Base-by-base conservation (phyloP, 2,888 invertebrate species). In the Strigamia crassipes region DNA sequence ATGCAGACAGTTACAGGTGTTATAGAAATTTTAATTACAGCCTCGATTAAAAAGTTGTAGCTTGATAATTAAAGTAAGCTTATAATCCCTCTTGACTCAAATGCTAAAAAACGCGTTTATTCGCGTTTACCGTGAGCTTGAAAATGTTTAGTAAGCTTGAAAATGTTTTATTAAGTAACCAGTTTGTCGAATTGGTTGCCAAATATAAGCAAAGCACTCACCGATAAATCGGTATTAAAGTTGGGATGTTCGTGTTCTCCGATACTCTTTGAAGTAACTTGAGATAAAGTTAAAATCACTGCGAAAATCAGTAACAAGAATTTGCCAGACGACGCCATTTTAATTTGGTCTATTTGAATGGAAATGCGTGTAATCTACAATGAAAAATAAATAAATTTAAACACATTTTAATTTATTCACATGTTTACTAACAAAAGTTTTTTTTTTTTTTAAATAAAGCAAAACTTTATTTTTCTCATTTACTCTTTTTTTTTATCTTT, bases 181-280 rank as follows among this genome's bases (percentile, higher is more conserved):
- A 46, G 15, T 46, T 10, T 46, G 42, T 46, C 10, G 4, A 46
- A 6, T 3, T 46, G 13, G 46, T 13, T 46, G 46, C 6, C 46
- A 46, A 73, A 15, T 21, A 38, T 18, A 15, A 13, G 73, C 2
- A 78, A 31, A 9, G 4, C 41, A 79, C 79, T 79, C 41, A 79
- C 79, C 34, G 41, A 41, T 41, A 79, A 79, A 46, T 79, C 79
- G 15, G 79, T 21, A 41, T 41, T 41, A 41, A 79, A 79, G 79
- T 79, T 79, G 41, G 79, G 46, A 41, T 78, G 34, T 42, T 79
- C 79, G 42, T 38, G 42, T 46, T 79, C 79, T 42, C 79, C 79
- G 15, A 79, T 79, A 46, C 79, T 46, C 23, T 79, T 79, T 12
- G 41, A 41, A 6, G 18, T 27, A 8, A 78, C 78, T 5, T 18